phyloP scores from a whole-genome alignment of 2,888 invertebrate genomes.

The Gymnoscelis rufifasciata region DNA sequence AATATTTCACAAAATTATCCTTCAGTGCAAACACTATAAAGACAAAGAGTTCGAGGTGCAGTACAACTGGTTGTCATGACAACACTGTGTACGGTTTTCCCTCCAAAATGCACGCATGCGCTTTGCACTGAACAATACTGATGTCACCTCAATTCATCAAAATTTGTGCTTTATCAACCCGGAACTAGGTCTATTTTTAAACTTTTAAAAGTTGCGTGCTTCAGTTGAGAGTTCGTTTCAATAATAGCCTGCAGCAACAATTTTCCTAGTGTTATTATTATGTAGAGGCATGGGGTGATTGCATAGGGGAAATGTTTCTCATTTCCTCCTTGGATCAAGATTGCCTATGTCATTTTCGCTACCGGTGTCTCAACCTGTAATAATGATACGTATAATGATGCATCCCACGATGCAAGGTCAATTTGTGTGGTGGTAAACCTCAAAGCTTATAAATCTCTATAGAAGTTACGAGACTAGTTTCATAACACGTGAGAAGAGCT shows the following conservation, averaged over 20 bases:
- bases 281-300: conserved; percentile 41
- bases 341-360: conserved; percentile 40
- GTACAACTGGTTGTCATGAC: conserved; percentile 55
- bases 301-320: conserved; percentile 46
- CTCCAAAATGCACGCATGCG: conserved; percentile 75
- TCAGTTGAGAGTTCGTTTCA: conserved; percentile 51
- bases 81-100: conserved; percentile 69
- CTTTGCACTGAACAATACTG: conserved; percentile 30
- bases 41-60: conserved; percentile 45
- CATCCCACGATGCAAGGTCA: conserved; percentile 16
- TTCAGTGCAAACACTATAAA: conserved; percentile 32
- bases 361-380: conserved; percentile 33
- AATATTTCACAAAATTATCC: conserved; percentile 11
- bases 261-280: conserved; percentile 56
- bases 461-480: conserved; percentile 1
- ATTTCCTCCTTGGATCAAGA: conserved; percentile 52
- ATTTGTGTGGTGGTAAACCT: conserved; percentile 7
- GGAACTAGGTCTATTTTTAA: conserved; percentile 22
- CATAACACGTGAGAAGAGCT: conserved; percentile 1
- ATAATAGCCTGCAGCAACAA: conserved; percentile 64
- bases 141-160: conserved; percentile 12
- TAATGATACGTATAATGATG: conserved; percentile 27
- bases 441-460: not conserved
- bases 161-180: conserved; percentile 34
- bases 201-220: conserved; percentile 49